Evolutionary conservation across 2,888 invertebrate genomes (phyloP), one percentile per base, ranked within the genome.

Genomic region (Drosophila paramelanica): DNA sequence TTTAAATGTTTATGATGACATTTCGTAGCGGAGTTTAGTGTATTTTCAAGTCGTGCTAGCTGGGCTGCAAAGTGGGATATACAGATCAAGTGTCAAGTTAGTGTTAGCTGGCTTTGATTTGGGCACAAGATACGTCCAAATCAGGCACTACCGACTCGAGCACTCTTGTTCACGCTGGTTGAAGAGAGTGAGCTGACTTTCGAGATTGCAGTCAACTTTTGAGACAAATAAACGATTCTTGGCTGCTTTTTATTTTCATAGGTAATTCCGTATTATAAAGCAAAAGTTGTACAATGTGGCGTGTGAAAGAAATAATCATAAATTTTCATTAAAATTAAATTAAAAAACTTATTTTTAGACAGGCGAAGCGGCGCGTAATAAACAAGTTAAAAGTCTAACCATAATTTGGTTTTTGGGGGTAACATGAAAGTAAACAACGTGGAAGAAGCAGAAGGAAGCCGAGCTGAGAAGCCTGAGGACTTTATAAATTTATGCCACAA

Each of bases 321-420:
- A 87, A 89, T 87, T 85, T 85, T 73, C 85, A 87, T 84, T 86
- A 89, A 85, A 88, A 89, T 89, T 69, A 88, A 85, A 89, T 85
- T 86, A 89, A 85, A 85, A 89, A 85, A 85, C 83, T 85, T 85
- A 73, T 67, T 77, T 77, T 66, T 69, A 67, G 62, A 65, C n/a
- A 25, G 46, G 49, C 27, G 57, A 51, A 43, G 62, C 67, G 31
- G 67, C 65, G 73, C 68, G 79, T 77, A 85, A 89, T 90, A 90
- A 90, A 89, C 90, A 89, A 90, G 91, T 90, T 89, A 90, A 88
- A 89, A 90, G 89, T 90, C 91, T 89, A 89, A 90, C 89, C 88
- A 90, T 90, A 90, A 90, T 90, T 91, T 88, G 77, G 88, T 81
- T 84, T 74, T 71, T 23, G 3, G 43, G 61, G 75, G 43, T 79